Evolutionary conservation across 2,888 invertebrate species (phyloP).

Genomic region (Notodonta ziczac): DNA sequence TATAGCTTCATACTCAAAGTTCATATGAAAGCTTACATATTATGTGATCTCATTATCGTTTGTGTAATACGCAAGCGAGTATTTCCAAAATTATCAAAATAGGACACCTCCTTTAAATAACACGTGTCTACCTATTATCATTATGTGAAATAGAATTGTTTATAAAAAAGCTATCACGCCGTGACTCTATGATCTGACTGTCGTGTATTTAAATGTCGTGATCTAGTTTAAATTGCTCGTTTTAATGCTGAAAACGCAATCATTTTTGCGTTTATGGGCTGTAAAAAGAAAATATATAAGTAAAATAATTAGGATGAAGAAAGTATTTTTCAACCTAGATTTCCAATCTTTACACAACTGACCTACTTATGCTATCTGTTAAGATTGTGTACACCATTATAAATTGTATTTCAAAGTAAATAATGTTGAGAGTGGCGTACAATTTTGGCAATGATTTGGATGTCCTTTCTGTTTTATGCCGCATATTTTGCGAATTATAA

Average conservation of each 20-base stretch:
- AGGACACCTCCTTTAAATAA: conserved; percentile 40
- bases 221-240: conserved; percentile 34
- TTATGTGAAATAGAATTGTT: conserved; percentile 43
- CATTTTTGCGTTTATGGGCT: conserved; percentile 4
- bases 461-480: background rate
- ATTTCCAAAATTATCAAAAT: conserved; percentile 8
- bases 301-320: conserved; percentile 28
- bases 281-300: background rate
- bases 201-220: conserved; percentile 41
- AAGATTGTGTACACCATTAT: conserved; percentile 14
- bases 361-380: conserved; percentile 33
- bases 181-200: conserved; percentile 38
- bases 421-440: conserved; percentile 4
- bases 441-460: background rate
- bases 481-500: conserved; percentile 9
- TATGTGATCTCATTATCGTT: conserved; percentile 41
- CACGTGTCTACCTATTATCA: conserved; percentile 22
- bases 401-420: conserved; percentile 1
- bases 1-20: no score
- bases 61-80: conserved; percentile 19
- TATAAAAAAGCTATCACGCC: conserved; percentile 44
- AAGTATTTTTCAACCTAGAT: conserved; percentile 30
- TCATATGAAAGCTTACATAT: conserved; percentile 27
- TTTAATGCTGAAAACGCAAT: conserved; percentile 21
- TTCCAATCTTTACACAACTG: conserved; percentile 23